phyloP scores from a whole-genome alignment of 2,888 invertebrate genomes.

The Cylindroiulus punctatus region DNA sequence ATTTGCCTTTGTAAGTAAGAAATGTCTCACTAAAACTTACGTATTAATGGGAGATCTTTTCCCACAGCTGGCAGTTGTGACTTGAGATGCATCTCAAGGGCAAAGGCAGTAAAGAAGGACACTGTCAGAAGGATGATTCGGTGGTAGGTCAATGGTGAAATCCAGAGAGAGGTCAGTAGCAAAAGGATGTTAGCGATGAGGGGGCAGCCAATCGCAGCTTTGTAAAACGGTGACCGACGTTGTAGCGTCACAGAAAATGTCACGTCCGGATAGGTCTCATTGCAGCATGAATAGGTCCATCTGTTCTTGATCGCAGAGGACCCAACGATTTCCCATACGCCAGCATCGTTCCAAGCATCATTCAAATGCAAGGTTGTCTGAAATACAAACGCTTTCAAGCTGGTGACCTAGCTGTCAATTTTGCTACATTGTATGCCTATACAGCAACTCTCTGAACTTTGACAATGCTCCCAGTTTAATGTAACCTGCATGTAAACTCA shows the following conservation, averaged over 20 bases:
- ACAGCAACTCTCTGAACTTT: no score
- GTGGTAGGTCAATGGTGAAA: background rate
- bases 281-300: constrained; percentile 67
- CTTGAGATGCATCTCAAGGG: constrained; percentile 56
- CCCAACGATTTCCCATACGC: constrained; percentile 80
- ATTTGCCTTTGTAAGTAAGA: no score
- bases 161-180: constrained; percentile 2
- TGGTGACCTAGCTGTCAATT: no score
- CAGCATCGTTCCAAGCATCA: constrained; percentile 73
- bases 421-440: no score
- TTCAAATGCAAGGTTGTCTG: constrained; percentile 64
- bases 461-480: no score
- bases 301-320: constrained; percentile 71
- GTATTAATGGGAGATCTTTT: constrained; percentile 51
- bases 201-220: constrained; percentile 73
- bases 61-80: constrained; percentile 60
- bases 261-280: constrained; percentile 71
- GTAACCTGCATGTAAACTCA: no score
- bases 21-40: background rate
- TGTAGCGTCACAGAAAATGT: constrained; percentile 70
- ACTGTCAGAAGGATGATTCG: background rate
- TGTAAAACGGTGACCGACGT: constrained; percentile 73
- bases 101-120: background rate
- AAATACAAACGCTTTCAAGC: no score
- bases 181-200: constrained; percentile 65